Conservation (phyloP, 1,140 invertebrate genomes). For the Cataglyphis hispanica region DNA sequence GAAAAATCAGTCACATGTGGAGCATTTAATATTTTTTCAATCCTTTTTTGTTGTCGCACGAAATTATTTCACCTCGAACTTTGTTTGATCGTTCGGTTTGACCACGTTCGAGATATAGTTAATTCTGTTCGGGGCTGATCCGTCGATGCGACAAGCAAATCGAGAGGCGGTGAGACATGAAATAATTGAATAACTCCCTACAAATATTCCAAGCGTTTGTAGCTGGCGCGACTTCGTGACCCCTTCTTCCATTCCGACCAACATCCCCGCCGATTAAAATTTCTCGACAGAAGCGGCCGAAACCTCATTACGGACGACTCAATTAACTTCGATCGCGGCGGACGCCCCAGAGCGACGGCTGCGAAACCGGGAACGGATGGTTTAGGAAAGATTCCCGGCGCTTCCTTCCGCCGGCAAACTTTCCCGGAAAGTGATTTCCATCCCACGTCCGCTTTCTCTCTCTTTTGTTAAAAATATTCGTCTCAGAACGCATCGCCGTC, state of each 20-base stretch:
- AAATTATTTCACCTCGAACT: constrained; percentile 11
- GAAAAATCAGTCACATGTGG: not conserved
- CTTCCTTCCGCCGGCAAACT: constrained; percentile 30
- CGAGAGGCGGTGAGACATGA: constrained; percentile 38
- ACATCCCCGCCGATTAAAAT: constrained; percentile 55
- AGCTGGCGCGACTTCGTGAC: constrained; percentile 31
- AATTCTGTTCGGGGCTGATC: constrained; percentile 17
- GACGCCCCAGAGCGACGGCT: constrained; percentile 56
- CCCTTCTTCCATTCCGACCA: not conserved
- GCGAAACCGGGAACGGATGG: not conserved
- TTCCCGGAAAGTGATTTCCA: constrained; percentile 53
- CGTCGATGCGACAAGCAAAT: constrained; percentile 12
- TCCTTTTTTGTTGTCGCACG: not conserved
- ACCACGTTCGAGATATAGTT: constrained; percentile 6
- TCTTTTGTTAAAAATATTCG: constrained; percentile 40
- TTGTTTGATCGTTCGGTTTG: not conserved
- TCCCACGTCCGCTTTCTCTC: not conserved
- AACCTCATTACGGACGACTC: constrained; percentile 68
- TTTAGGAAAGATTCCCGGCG: constrained; percentile 42
- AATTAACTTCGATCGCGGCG: constrained; percentile 62
- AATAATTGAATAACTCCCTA: constrained; percentile 59
- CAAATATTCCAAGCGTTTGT: constrained; percentile 52
- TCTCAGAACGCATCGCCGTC: constrained; percentile 19
- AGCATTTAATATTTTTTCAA: not conserved
- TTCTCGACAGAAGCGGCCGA: constrained; percentile 55